phyloP scores from a whole-genome alignment of 2,888 invertebrate species.

The Eristalis tenax region DNA sequence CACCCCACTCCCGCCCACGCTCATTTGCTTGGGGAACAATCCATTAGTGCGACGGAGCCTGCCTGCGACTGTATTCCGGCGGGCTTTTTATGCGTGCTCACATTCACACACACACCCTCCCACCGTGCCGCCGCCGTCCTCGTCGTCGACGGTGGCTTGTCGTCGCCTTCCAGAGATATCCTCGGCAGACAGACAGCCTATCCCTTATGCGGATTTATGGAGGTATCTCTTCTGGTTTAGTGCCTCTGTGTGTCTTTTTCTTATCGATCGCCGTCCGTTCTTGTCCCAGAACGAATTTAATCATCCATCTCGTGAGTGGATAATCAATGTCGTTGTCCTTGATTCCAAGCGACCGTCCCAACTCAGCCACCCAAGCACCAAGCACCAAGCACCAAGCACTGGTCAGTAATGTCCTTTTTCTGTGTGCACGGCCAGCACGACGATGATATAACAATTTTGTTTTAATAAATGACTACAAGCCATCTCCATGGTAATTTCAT shows the following conservation, averaged over 20 bases:
- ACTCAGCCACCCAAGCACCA: background rate
- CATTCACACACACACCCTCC: background rate
- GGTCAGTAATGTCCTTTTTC: background rate
- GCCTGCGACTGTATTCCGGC: conserved; percentile 19
- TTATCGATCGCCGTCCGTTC: conserved; percentile 41
- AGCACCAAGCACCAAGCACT: no score
- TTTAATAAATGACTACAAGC: conserved; percentile 1
- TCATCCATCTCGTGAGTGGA: conserved; percentile 51
- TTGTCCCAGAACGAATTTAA: conserved; percentile 25
- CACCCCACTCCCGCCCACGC: conserved; percentile 38
- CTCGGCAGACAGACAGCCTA: no score
- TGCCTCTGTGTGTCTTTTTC: conserved; percentile 28
- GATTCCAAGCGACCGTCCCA: background rate
- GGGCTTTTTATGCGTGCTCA: background rate
- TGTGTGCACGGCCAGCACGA: background rate
- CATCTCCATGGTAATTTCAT: conserved; percentile 42
- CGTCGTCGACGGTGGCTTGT: background rate
- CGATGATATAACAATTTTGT: conserved; percentile 1
- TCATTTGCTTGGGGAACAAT: conserved; percentile 52
- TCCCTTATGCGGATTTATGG: background rate
- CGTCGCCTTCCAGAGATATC: background rate
- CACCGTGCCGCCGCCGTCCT: background rate
- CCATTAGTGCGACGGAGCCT: conserved; percentile 31
- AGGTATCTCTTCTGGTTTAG: background rate
- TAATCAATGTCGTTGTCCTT: conserved; percentile 31